Conservation (phyloP, 2,888 invertebrate genomes). For the Epinotia demarniana region DNA sequence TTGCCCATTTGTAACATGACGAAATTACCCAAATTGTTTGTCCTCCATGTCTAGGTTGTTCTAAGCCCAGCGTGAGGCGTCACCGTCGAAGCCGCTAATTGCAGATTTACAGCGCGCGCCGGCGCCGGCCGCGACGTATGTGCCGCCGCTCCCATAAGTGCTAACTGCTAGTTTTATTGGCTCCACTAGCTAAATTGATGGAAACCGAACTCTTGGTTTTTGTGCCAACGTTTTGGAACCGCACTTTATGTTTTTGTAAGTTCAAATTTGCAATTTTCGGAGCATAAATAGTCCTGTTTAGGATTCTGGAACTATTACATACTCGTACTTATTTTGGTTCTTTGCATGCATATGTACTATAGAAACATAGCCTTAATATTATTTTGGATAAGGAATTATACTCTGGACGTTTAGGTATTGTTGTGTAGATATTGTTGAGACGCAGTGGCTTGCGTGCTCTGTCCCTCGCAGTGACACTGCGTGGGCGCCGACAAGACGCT, state of each 20-base stretch:
- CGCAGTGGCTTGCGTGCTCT: too few species aligned
- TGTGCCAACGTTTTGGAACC: constrained; percentile 6
- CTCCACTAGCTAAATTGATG: constrained; percentile 31
- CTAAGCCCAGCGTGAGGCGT: not conserved
- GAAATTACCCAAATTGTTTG: not conserved
- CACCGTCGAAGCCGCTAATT: constrained; percentile 29
- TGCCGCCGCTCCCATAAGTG: constrained; percentile 32
- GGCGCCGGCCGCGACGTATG: constrained; percentile 35
- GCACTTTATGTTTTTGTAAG: constrained; percentile 1
- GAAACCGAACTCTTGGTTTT: constrained; percentile 19
- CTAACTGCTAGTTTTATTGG: constrained; percentile 35
- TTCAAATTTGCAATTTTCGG: constrained; percentile 7
- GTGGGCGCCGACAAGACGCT: too few species aligned
- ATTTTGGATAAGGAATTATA: too few species aligned
- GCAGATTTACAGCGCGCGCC: constrained; percentile 29
- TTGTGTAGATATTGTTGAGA: too few species aligned
- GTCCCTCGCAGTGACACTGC: too few species aligned
- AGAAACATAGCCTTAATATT: too few species aligned
- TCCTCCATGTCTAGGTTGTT: not conserved
- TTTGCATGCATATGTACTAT: not conserved
- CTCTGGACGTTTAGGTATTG: too few species aligned
- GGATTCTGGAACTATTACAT: not conserved
- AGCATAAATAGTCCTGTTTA: not conserved
- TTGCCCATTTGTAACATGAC: too few species aligned
- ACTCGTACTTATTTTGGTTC: not conserved